Evolutionary conservation across 2,113 vertebrate genomes (phyloP).

Genomic region (Actenoides hombroni): DNA sequence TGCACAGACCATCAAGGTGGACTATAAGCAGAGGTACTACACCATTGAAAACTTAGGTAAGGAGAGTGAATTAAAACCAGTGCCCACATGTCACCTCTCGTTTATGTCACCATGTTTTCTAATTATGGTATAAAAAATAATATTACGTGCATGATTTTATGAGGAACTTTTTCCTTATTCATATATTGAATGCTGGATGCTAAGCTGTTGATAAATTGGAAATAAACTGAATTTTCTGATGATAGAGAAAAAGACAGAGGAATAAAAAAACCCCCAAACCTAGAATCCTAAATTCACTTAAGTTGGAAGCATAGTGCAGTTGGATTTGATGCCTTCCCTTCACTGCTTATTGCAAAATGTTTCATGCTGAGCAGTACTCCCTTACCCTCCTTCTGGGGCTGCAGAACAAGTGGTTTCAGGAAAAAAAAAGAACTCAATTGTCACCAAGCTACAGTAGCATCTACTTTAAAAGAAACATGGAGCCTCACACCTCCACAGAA

Average conservation of each 20-base stretch:
- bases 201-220: background rate
- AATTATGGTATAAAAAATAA: background rate
- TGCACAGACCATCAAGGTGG: constrained; percentile 94
- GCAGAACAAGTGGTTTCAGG: background rate
- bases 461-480: background rate
- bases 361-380: background rate
- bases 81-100: background rate
- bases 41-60: constrained; percentile 95
- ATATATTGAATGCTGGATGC: background rate
- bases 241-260: background rate
- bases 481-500: background rate
- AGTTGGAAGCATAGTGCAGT: background rate
- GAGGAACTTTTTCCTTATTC: background rate
- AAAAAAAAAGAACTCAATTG: background rate
- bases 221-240: background rate
- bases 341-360: rapidly evolving
- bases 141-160: background rate
- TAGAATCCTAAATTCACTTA: rapidly evolving
- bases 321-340: background rate
- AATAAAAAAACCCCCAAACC: background rate
- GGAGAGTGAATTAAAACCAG: background rate
- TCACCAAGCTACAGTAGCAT: background rate
- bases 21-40: constrained; percentile 97
- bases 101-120: background rate
- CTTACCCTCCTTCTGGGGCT: background rate